Conservation (phyloP, 2,113 vertebrate genomes). For the Anhinga anhinga region DNA sequence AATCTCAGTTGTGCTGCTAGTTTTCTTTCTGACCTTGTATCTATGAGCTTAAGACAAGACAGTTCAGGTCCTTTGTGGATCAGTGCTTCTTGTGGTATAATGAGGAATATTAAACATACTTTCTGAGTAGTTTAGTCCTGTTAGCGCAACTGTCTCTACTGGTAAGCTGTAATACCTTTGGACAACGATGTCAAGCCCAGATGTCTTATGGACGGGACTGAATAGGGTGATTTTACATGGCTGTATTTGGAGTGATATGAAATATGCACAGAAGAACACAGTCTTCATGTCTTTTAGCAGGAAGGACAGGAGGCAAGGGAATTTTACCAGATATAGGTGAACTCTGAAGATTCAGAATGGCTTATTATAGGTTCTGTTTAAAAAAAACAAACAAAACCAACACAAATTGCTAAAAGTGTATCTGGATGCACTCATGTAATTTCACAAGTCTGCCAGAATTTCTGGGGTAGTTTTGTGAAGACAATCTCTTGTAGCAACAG, state of each 20-base stretch:
- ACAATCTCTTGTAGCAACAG: neutral
- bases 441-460: neutral
- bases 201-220: neutral
- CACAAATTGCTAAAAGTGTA: neutral
- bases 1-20: neutral
- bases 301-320: neutral
- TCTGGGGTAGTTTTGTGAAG: neutral
- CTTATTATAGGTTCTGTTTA: neutral
- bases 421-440: neutral
- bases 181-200: neutral
- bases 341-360: neutral
- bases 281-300: neutral
- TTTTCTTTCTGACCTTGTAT: neutral
- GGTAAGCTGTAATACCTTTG: neutral
- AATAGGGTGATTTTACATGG: neutral
- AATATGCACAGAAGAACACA: neutral
- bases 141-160: neutral
- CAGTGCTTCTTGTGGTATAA: neutral
- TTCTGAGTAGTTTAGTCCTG: neutral
- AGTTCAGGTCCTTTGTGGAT: neutral
- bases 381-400: neutral
- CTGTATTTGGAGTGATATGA: neutral
- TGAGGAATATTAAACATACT: neutral
- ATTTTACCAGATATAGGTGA: neutral
- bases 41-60: neutral